These are phyloP conservation scores for Drosophila azteca DNA, from an alignment of 1,140 invertebrate species.

Conservation along the genomic window DNA sequence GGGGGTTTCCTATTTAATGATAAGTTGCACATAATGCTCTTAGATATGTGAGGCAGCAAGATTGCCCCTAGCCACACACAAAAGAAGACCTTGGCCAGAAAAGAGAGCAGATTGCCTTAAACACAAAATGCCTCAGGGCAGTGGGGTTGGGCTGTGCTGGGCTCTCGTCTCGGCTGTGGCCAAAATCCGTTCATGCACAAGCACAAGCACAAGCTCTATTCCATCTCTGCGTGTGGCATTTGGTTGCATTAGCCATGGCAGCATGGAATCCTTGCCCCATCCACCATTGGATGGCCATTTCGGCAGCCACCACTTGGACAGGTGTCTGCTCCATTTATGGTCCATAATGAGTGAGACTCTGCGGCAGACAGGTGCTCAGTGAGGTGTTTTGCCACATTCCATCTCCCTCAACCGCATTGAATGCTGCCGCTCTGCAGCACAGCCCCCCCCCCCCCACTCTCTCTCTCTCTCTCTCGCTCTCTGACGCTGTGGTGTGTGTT, in stretches of 20 bases:
- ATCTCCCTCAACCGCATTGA: slow-evolving; percentile 3
- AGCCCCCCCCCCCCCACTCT: no score
- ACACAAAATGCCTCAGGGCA: no score
- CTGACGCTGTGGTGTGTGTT: slow-evolving; percentile 11
- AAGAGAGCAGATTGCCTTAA: neutral
- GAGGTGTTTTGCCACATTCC: neutral
- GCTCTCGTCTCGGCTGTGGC: neutral
- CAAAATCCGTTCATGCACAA: neutral
- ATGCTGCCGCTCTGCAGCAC: neutral
- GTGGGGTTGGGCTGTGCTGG: no score
- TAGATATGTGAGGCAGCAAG: no score
- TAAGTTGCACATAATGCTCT: no score
- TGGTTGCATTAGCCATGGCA: slow-evolving; percentile 17
- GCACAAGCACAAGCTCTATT: neutral
- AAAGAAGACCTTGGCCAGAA: no score
- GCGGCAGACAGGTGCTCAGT: slow-evolving; percentile 25
- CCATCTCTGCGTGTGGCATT: neutral
- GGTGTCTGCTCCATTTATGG: slow-evolving; percentile 43
- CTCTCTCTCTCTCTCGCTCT: neutral
- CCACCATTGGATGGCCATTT: slow-evolving; percentile 1
- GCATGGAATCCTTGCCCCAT: no score
- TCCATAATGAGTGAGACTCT: slow-evolving; percentile 44
- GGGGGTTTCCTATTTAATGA: no score
- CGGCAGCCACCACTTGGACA: slow-evolving; percentile 10
- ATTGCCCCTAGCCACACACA: no score